These are phyloP conservation scores for Diplodus sargus DNA, from an alignment of 2,797 vertebrate genomes.

Conservation along the genomic window DNA sequence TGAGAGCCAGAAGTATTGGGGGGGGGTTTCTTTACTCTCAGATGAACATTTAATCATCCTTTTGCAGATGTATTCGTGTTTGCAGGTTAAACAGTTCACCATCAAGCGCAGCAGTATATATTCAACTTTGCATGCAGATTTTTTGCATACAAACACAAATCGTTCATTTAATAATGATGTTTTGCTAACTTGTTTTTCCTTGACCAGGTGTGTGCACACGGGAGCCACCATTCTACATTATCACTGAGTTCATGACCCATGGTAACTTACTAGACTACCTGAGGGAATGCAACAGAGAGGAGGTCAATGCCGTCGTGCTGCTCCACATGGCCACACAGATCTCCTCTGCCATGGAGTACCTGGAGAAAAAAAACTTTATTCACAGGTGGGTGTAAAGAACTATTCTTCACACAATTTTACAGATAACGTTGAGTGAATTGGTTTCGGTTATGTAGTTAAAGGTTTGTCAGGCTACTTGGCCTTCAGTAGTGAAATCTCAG, in stretches of 20 bases:
- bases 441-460: neutral
- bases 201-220: conserved; percentile 95
- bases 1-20: neutral
- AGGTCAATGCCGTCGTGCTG: conserved; percentile 97
- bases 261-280: conserved; percentile 98
- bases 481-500: neutral
- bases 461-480: neutral
- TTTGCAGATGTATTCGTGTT: neutral
- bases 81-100: neutral
- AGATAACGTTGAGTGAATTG: neutral
- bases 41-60: neutral
- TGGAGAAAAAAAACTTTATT: conserved; percentile 99
- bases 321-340: conserved; percentile 99
- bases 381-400: conserved; percentile 87
- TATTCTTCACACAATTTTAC: neutral
- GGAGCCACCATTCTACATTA: conserved; percentile 98
- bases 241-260: conserved; percentile 99
- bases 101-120: neutral
- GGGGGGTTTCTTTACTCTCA: neutral
- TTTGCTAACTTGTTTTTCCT: neutral
- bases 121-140: neutral
- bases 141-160: neutral
- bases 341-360: conserved; percentile 99
- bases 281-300: conserved; percentile 95
- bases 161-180: neutral